Evolutionary conservation across 35 echinoderm and acorn worm genomes (phyloP).

Genomic region (Stichopus chloronotus): DNA sequence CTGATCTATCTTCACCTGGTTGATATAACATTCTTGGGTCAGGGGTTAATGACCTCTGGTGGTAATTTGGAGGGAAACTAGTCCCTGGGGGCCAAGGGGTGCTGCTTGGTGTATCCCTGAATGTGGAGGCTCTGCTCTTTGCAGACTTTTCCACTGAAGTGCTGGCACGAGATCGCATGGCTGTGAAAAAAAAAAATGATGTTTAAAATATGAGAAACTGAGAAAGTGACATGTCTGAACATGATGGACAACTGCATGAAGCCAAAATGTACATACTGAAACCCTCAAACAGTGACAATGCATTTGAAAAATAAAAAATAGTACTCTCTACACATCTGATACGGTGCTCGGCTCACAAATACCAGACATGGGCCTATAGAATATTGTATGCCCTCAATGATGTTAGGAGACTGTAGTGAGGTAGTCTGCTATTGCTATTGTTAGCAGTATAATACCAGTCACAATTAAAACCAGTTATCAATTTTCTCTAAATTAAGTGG

Average conservation of each 20-base stretch:
- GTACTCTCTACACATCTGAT: too few relatives aligned
- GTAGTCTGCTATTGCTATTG: too few relatives aligned
- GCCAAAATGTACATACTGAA: background rate
- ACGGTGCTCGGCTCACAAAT: too few relatives aligned
- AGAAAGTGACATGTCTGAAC: background rate
- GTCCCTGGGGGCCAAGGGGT: constrained; percentile 68
- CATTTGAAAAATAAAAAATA: too few relatives aligned
- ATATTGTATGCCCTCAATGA: too few relatives aligned
- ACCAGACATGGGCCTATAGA: too few relatives aligned
- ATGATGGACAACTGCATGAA: background rate
- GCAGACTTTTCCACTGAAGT: constrained; percentile 53
- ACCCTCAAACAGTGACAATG: background rate
- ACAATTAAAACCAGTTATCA: too few relatives aligned
- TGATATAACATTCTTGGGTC: constrained; percentile 76
- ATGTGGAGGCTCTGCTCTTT: constrained; percentile 64
- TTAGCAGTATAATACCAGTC: too few relatives aligned
- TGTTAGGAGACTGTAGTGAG: too few relatives aligned
- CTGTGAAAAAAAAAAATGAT: constrained; percentile 44
- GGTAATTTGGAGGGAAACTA: constrained; percentile 84
- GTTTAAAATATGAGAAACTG: background rate
- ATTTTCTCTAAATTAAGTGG: too few relatives aligned
- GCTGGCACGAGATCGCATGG: constrained; percentile 76
- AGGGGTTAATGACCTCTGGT: constrained; percentile 87
- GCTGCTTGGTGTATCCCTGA: constrained; percentile 36
- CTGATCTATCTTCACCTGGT: constrained; percentile 64